Conservation (phyloP, 2,888 invertebrate genomes). For the Bugula neritina region DNA sequence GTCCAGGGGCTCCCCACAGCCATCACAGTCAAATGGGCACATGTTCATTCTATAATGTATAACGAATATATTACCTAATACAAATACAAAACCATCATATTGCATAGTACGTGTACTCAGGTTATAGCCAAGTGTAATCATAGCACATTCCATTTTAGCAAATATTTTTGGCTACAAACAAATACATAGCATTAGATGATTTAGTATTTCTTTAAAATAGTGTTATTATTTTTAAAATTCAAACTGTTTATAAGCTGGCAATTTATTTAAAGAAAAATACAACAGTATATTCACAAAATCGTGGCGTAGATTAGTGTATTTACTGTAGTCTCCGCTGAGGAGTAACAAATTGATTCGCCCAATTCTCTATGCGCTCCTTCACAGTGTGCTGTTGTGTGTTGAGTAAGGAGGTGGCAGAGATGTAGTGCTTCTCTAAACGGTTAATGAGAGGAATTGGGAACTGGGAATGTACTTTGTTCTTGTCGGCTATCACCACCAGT, state of each 20-base stretch:
- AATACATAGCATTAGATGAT: too few relatives aligned
- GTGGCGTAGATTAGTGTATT: too few relatives aligned
- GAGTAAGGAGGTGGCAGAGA: slow-evolving; percentile 44
- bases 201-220: too few relatives aligned
- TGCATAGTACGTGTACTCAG: too few relatives aligned
- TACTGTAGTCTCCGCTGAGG: slow-evolving; percentile 1
- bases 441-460: slow-evolving; percentile 51
- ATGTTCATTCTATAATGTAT: slow-evolving; percentile 8
- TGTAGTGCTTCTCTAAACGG: slow-evolving; percentile 49
- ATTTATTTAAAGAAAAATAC: neutral
- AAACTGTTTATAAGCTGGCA: neutral
- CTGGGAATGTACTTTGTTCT: slow-evolving; percentile 43
- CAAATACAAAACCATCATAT: too few relatives aligned
- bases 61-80: too few relatives aligned
- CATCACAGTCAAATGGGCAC: slow-evolving; percentile 14
- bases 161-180: too few relatives aligned
- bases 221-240: neutral
- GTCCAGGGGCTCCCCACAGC: neutral
- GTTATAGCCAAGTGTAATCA: too few relatives aligned
- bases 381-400: slow-evolving; percentile 31
- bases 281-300: too few relatives aligned
- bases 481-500: slow-evolving; percentile 47
- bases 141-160: too few relatives aligned
- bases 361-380: slow-evolving; percentile 34
- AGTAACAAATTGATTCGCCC: slow-evolving; percentile 35